Conservation (phyloP, 1,140 invertebrate genomes). For the Achroia grisella region DNA sequence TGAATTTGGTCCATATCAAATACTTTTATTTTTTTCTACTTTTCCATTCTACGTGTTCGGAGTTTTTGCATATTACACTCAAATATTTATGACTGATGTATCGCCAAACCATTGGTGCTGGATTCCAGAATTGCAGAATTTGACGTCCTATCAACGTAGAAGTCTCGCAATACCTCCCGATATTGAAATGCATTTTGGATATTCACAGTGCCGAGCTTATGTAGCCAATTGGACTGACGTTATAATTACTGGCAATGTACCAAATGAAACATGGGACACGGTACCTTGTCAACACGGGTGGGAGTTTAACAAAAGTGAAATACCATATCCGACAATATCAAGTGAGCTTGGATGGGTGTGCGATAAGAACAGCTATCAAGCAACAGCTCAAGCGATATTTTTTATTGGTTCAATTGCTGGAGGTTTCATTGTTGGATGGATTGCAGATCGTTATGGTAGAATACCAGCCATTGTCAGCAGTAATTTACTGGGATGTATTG, state of each 20-base stretch:
- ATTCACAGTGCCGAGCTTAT: slow-evolving; percentile 43
- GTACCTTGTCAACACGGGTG: slow-evolving; percentile 74
- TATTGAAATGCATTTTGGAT: slow-evolving; percentile 33
- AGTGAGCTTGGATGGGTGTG: slow-evolving; percentile 79
- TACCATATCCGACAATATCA: slow-evolving; percentile 59
- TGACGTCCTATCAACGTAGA: slow-evolving; percentile 48
- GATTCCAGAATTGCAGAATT: slow-evolving; percentile 68
- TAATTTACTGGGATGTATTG: slow-evolving; percentile 76
- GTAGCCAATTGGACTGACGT: slow-evolving; percentile 49
- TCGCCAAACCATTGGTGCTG: slow-evolving; percentile 77
- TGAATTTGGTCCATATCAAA: slow-evolving; percentile 79
- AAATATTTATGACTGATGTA: slow-evolving; percentile 78
- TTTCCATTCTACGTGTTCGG: slow-evolving; percentile 72
- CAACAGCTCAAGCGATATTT: slow-evolving; percentile 79
- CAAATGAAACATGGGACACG: slow-evolving; percentile 34
- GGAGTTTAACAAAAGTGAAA: slow-evolving; percentile 74
- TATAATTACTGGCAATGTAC: slow-evolving; percentile 18
- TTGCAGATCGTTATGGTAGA: slow-evolving; percentile 79
- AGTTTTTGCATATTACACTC: slow-evolving; percentile 78
- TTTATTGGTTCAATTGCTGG: slow-evolving; percentile 81
- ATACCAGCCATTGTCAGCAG: slow-evolving; percentile 78
- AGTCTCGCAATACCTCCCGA: slow-evolving; percentile 42
- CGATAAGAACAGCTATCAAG: slow-evolving; percentile 75
- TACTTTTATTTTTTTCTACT: slow-evolving; percentile 75
- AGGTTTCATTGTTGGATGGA: slow-evolving; percentile 79